Evolutionary conservation across 2,113 vertebrate genomes (phyloP), one percentile per base, ranked within the genome.

Genomic region (Setophaga petechia): DNA sequence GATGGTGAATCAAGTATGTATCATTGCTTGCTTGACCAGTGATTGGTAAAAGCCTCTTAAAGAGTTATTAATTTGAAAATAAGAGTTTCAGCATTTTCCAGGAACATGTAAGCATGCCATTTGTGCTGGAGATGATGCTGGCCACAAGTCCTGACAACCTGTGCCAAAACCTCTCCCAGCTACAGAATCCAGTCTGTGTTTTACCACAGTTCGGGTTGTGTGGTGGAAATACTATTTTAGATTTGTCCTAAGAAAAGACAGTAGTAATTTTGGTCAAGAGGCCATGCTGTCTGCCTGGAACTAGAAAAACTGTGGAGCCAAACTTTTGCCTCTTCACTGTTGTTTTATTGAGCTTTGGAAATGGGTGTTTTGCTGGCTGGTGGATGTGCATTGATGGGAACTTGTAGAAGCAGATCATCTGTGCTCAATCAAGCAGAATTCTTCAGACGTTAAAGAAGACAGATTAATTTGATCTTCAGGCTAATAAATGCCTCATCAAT

Each of bases 1-100:
- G 99, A 99, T 71, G 99, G 99, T 19, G 99, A 99, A 94, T 99
- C 99, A 94, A 99, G 99, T 99, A 99, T 44, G 99, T 98, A 77
- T 86, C 68, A 25, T 27, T 17, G 30, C 17, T 91, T 68, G 5
- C 46, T 62, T 91, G 39, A 62, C 22, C 39, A 41, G 2, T 66
- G 6, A 7, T 72, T 87, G 28, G 16, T 84, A 92, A 72, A 90
- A 91, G 13, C 49, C 9, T 91, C 4, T 78, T 47, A 37, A 66
- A 35, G 9, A 43, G 8, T 37, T 57, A 82, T 78, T 68, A 67
- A 57, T 78, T 81, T 63, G 21, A 37, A 41, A 59, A 30, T 3
- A 54, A 72, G 8, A 30, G 4, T 74, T 76, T 44, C 30, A 62
- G n/a, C 6, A 1, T 55, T 84, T 93, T 78, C 17, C n/a, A 71